Evolutionary conservation across 2,797 vertebrate species (phyloP), one percentile per base, ranked within the genome.

Genomic region (Characodon lateralis): DNA sequence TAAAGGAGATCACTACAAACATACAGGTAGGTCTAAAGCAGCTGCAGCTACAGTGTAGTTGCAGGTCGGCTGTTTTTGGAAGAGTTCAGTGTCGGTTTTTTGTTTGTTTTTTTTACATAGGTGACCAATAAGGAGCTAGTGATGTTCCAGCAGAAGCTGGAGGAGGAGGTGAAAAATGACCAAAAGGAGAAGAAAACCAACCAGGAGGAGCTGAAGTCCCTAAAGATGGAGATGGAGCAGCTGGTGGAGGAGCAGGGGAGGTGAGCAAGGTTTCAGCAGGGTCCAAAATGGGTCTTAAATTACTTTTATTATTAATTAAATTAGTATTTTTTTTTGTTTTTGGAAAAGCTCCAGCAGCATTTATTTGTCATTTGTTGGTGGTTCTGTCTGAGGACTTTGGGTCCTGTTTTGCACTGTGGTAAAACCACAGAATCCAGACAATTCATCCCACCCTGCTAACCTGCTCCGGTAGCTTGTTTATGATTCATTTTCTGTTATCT

Each of bases 111-210:
- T 74, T 0, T 74, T 24, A 2, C 85, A 3, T 86, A 99, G 97
- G 94, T 97, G 66, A 96, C 95, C 82, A 94, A 96, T 76, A 95
- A 89, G 24, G 97, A 99, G 89, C 93, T 98, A 83, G 77, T 79
- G 12, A 93, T 96, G 92, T 95, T 98, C 80, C 95, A 96, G 73
- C 94, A 96, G 76, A 97, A 96, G 80, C 90, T 97, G 69, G 97
- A 99, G 70, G 86, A 94, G 28, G 96, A 97, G 73, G 85, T 96
- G 68, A 96, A 95, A 85, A 97, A 95, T 78, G 97, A 97, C 95
- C 97, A 97, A 79, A 96, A 96, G 80, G 97, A 99, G 86, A 99
- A 97, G 90, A 97, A 95, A 59, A 96, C 96, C 81, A 96, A 96
- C 69, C 95, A 97, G 84, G 97, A 98, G 35, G 94, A 77, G 2